phyloP scores from a whole-genome alignment of 2,113 vertebrate species.

The Polypterus bichir region DNA sequence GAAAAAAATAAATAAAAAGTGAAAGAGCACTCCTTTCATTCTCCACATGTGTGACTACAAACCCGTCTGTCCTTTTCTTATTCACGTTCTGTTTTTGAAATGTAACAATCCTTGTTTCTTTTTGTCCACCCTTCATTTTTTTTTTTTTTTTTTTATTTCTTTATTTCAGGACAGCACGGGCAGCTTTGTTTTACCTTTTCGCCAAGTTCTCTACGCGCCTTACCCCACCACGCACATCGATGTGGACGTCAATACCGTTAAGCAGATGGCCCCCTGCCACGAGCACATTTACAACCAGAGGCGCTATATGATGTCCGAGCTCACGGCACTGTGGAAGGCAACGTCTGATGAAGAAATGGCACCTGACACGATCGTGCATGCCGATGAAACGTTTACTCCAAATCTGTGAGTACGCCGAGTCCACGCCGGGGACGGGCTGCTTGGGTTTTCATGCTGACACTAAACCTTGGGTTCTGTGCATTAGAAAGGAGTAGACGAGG shows the following conservation, averaged over 20 bases:
- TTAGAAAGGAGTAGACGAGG: too few species aligned
- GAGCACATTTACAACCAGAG: constrained; percentile 90
- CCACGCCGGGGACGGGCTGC: too few species aligned
- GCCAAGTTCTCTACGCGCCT: constrained; percentile 88
- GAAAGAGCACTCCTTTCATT: too few species aligned
- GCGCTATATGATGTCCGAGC: constrained; percentile 80
- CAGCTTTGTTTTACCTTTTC: constrained; percentile 87
- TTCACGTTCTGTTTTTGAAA: neutral
- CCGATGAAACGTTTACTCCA: constrained; percentile 81
- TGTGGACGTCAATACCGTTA: constrained; percentile 89
- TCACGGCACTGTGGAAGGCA: constrained; percentile 76
- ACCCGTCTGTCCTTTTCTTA: neutral
- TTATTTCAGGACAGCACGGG: constrained; percentile 75
- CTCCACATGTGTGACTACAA: too few species aligned
- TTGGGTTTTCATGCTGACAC: too few species aligned
- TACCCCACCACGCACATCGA: constrained; percentile 94
- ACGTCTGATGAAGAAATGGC: constrained; percentile 80
- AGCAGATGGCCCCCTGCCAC: constrained; percentile 94
- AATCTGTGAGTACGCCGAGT: constrained; percentile 62
- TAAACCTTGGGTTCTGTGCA: too few species aligned
- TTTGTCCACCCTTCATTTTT: neutral
- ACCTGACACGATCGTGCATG: constrained; percentile 74
- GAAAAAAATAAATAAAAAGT: too few species aligned
- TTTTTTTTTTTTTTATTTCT: neutral
- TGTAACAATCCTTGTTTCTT: neutral